Conservation (phyloP, 2,888 invertebrate genomes). For the Creontiades dilutus region DNA sequence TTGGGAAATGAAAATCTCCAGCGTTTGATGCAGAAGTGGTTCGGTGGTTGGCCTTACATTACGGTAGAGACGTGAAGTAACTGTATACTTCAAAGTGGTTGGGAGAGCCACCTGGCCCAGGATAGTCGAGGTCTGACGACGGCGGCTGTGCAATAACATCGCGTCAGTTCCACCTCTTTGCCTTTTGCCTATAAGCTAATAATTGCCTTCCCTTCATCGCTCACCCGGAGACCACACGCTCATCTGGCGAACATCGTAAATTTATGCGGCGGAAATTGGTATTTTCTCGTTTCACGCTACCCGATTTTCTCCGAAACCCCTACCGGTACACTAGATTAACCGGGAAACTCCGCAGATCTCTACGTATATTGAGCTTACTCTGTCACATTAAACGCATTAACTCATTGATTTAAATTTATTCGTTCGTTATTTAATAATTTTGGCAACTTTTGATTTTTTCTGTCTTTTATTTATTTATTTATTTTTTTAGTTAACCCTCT, state of each 20-base stretch:
- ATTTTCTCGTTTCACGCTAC: background rate
- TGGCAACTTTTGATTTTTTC: no score
- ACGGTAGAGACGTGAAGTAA: background rate
- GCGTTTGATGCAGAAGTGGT: no score
- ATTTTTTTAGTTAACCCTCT: no score
- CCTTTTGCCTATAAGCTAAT: slow-evolving; percentile 31
- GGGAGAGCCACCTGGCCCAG: background rate
- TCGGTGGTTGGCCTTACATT: no score
- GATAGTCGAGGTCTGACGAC: background rate
- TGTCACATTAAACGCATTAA: no score
- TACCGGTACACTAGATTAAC: background rate
- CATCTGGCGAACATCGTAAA: slow-evolving; percentile 10
- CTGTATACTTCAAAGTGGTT: background rate
- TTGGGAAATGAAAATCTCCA: no score
- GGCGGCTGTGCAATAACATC: slow-evolving; percentile 4
- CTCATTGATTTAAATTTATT: no score
- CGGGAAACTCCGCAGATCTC: no score
- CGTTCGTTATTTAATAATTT: no score
- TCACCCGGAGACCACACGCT: background rate
- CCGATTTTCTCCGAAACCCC: background rate
- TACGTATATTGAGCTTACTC: no score
- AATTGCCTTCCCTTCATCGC: slow-evolving; percentile 28
- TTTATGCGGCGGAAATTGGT: slow-evolving; percentile 32
- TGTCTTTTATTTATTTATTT: no score
- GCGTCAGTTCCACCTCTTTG: slow-evolving; percentile 40